phyloP scores from a whole-genome alignment of 1,140 invertebrate species.

The Leptopilina boulardi region DNA sequence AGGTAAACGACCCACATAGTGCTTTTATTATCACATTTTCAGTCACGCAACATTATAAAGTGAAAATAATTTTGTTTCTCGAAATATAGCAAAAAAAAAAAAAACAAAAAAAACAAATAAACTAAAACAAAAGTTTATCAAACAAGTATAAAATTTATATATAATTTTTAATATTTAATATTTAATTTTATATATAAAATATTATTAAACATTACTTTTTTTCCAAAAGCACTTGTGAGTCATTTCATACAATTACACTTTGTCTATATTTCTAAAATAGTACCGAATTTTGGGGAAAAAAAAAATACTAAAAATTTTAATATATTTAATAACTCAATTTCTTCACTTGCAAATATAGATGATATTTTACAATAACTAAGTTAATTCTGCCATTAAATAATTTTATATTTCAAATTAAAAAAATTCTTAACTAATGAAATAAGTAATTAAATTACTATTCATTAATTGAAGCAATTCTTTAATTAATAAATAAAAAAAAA shows the following conservation, averaged over 20 bases:
- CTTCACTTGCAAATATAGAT: no score
- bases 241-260: background rate
- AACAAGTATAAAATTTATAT: no score
- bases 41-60: background rate
- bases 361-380: no score
- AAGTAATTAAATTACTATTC: no score
- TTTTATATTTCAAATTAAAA: no score
- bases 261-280: conserved; percentile 1
- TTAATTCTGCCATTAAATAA: no score
- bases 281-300: background rate
- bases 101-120: background rate
- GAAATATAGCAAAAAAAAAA: background rate
- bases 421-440: no score
- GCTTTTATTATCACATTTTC: conserved; percentile 16
- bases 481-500: no score
- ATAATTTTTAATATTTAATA: no score
- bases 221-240: background rate
- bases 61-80: background rate
- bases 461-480: no score
- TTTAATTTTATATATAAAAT: background rate
- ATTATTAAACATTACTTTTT: background rate
- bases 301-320: background rate
- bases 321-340: no score
- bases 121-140: background rate
- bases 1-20: conserved; percentile 22